Base-by-base conservation (phyloP, 2,113 vertebrate species). In the Microcebus griseorufus region DNA sequence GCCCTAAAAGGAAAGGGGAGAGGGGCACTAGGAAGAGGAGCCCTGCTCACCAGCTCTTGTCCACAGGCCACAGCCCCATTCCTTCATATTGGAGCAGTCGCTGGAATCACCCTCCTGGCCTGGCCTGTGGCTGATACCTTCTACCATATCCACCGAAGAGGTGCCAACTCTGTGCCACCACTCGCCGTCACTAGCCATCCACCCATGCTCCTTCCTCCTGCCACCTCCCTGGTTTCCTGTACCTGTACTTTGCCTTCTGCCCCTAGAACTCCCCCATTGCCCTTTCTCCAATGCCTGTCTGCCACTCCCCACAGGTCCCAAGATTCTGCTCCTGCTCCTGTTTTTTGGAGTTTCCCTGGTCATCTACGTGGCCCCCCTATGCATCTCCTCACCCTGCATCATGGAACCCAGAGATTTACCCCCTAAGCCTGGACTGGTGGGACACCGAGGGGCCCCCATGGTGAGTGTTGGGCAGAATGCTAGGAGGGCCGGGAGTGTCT, bases 391-490 rank as follows among this genome's bases (percentile, higher is more conserved):
- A 51, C 99, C 99, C 34, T 99, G 99, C 98, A 97, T 99, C 94
- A 98, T 99, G 95, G 98, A 99, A 20, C 11, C 9, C 11, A 53
- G 65, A 25, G 69, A 99, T 8, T 98, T 99, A 79, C 99, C 99
- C 12, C 97, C 97, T 7, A 99, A 99, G 95, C 99, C 99, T 42
- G 92, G 97, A 14, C 98, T 99, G 11, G 90, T 99, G 55, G 99
- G 99, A 90, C 99, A 99, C 98, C 98, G 99, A 87, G 99, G 99
- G 29, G 99, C 99, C 25, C 99, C 99, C 18, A 99, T 99, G 99
- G 99, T 99, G 97, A 99, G 99, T 69, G 4, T 13, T 45, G 53
- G 87, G 48, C 60, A 94, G 82, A 88, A 90, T 37, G 72, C 45
- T 95, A 84, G 62, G 8, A 2, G 53, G 51, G 32, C 11, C 1